These are phyloP conservation scores for Orthosia gracilis DNA, from an alignment of 2,888 invertebrate genomes.

Conservation along the genomic window DNA sequence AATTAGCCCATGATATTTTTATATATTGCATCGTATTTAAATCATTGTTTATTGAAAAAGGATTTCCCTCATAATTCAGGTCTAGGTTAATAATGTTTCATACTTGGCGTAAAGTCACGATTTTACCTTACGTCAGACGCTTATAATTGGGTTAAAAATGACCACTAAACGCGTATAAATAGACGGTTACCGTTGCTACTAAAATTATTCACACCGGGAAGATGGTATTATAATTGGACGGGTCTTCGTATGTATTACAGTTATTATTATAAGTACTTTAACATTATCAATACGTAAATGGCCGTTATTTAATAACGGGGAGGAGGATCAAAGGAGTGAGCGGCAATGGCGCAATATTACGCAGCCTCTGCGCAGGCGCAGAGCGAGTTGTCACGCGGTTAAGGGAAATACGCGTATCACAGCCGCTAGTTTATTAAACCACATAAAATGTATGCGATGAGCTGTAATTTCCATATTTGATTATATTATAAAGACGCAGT, in stretches of 20 bases:
- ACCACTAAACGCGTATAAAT: slow-evolving; percentile 18
- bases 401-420: slow-evolving; percentile 53
- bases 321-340: slow-evolving; percentile 49
- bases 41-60: slow-evolving; percentile 1
- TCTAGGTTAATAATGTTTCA: slow-evolving; percentile 20
- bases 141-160: slow-evolving; percentile 13
- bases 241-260: slow-evolving; percentile 13
- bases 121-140: not conserved
- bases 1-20: slow-evolving; percentile 4
- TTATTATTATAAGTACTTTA: slow-evolving; percentile 35
- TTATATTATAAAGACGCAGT: slow-evolving; percentile 3
- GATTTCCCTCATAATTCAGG: slow-evolving; percentile 18
- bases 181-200: slow-evolving; percentile 16
- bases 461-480: slow-evolving; percentile 14
- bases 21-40: not conserved
- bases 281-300: slow-evolving; percentile 47
- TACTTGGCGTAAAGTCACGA: slow-evolving; percentile 7
- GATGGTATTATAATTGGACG: slow-evolving; percentile 18
- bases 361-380: slow-evolving; percentile 37
- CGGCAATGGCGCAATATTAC: slow-evolving; percentile 40
- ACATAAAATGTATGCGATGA: slow-evolving; percentile 5
- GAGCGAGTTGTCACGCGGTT: slow-evolving; percentile 45
- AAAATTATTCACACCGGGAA: slow-evolving; percentile 41
- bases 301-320: slow-evolving; percentile 49
- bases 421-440: slow-evolving; percentile 7